A percentile compares a stretch with the other conserved stretches of the same genome.
phyloP scores from a whole-genome alignment of 2,888 invertebrate genomes.

The Crepidodera aurea region DNA sequence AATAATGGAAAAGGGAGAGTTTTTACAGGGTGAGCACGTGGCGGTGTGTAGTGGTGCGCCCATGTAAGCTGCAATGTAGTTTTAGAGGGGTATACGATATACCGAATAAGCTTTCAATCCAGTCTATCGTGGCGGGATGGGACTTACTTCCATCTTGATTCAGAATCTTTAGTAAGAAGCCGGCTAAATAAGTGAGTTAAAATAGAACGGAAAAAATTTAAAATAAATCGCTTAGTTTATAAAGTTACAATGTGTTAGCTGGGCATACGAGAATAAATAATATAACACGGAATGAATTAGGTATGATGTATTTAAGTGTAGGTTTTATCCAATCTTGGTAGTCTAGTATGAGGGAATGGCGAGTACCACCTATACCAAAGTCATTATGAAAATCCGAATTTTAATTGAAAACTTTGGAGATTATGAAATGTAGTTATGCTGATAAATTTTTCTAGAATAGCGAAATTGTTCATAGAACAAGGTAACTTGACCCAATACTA shows the following conservation, averaged over 20 bases:
- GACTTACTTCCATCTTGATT: conserved; percentile 80
- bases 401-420: conserved; percentile 54
- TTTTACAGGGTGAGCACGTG: conserved; percentile 35
- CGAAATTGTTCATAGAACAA: conserved; percentile 61
- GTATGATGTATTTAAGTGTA: conserved; percentile 66
- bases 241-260: conserved; percentile 53
- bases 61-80: conserved; percentile 66
- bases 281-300: conserved; percentile 77
- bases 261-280: conserved; percentile 64
- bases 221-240: conserved; percentile 44
- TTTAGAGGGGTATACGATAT: conserved; percentile 65
- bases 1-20: background rate
- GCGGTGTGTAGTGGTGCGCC: conserved; percentile 53
- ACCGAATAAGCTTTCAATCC: conserved; percentile 62
- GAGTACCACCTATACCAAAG: conserved; percentile 70
- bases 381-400: conserved; percentile 64
- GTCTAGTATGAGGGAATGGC: conserved; percentile 68
- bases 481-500: conserved; percentile 57
- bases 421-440: conserved; percentile 61
- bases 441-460: conserved; percentile 62
- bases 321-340: conserved; percentile 58
- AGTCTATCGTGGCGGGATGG: conserved; percentile 71
- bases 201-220: conserved; percentile 51
- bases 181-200: conserved; percentile 69
- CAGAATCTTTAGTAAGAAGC: conserved; percentile 75